Conservation (phyloP, 2,888 invertebrate genomes). For the Augiades crinisus region DNA sequence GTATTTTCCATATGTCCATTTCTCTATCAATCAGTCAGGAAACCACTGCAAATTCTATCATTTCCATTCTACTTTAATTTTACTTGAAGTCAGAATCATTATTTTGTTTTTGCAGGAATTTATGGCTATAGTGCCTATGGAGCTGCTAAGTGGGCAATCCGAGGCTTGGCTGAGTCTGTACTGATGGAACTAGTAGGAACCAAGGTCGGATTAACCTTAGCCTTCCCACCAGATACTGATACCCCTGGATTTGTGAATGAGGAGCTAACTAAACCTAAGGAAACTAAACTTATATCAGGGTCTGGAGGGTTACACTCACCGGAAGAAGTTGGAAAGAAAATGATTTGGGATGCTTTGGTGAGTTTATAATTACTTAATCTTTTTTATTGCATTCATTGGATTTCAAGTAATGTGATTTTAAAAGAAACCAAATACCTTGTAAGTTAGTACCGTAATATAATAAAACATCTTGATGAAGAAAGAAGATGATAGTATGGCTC, state of each 20-base stretch:
- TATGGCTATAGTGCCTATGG: conserved; percentile 97
- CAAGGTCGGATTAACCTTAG: conserved; percentile 91
- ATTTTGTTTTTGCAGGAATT: conserved; percentile 85
- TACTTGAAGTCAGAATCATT: no score
- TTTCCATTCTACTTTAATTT: no score
- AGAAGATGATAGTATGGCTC: no score
- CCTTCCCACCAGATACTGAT: conserved; percentile 97
- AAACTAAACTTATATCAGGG: conserved; percentile 93
- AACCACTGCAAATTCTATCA: no score
- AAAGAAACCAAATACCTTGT: no score
- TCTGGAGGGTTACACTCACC: conserved; percentile 89
- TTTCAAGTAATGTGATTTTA: no score
- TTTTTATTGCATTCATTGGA: no score
- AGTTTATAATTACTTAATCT: conserved; percentile 31
- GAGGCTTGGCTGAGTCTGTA: conserved; percentile 97
- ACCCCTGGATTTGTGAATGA: conserved; percentile 97
- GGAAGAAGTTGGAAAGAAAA: conserved; percentile 88
- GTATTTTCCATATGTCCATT: no score
- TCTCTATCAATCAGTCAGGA: no score
- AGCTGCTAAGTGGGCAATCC: conserved; percentile 95
- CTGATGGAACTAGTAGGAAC: conserved; percentile 95
- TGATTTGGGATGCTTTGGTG: conserved; percentile 92
- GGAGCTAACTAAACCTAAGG: conserved; percentile 91
- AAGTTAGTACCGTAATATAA: neutral
- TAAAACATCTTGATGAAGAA: no score